Conservation (phyloP, 2,797 vertebrate genomes). For the Crax fasciolata region DNA sequence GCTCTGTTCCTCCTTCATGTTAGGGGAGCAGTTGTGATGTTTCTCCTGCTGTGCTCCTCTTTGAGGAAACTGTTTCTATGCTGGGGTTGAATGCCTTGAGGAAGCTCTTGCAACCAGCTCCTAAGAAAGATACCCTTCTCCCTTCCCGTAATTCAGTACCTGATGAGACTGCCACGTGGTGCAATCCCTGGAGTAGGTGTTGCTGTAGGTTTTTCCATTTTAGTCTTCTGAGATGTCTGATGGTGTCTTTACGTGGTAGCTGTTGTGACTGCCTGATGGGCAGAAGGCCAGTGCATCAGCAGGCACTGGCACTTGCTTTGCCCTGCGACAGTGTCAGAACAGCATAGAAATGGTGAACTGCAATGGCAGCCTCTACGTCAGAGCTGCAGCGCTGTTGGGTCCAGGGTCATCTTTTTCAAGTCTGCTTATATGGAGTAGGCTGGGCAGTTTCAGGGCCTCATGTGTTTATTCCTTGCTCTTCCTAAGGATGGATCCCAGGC, state of each 20-base stretch:
- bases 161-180: neutral
- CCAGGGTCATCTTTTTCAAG: neutral
- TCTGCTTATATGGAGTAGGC: neutral
- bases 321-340: neutral
- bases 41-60: neutral
- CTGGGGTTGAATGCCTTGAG: neutral
- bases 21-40: neutral
- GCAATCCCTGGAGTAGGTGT: neutral
- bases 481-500: neutral
- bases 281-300: neutral
- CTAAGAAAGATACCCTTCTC: neutral
- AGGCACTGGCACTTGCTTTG: neutral
- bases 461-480: neutral
- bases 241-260: neutral
- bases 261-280: neutral
- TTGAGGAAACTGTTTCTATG: neutral
- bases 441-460: neutral
- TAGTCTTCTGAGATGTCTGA: neutral
- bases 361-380: neutral
- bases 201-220: neutral
- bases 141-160: accelerated
- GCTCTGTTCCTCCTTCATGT: neutral
- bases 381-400: neutral
- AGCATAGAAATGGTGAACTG: neutral
- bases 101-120: neutral